Evolutionary conservation across 2,113 vertebrate genomes (phyloP).

Genomic region (Columba livia): DNA sequence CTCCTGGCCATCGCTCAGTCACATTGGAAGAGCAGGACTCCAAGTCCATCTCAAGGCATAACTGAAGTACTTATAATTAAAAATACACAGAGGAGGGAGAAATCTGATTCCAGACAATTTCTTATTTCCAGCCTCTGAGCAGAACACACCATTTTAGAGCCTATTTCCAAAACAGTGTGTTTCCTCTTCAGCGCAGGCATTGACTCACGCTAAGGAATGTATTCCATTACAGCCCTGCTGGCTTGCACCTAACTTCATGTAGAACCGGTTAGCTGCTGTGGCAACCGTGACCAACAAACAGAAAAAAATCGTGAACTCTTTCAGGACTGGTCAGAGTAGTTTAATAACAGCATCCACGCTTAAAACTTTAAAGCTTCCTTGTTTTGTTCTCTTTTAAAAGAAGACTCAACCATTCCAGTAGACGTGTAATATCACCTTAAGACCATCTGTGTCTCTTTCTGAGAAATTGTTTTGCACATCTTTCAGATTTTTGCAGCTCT

Average conservation of each 20-base stretch:
- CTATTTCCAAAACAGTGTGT: conserved; percentile 71
- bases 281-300: conserved; percentile 71
- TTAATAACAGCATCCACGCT: not conserved
- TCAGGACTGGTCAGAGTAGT: conserved; percentile 44
- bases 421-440: not conserved
- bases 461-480: not conserved
- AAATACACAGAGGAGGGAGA: conserved; percentile 15
- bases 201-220: conserved; percentile 81
- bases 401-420: not conserved
- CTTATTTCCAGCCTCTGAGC: conserved; percentile 55
- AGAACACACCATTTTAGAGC: conserved; percentile 48
- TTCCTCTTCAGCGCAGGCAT: conserved; percentile 70
- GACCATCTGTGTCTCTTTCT: not conserved
- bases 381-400: not conserved
- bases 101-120: conserved; percentile 25
- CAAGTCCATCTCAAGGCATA: not conserved
- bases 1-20: not conserved
- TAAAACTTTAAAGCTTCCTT: not conserved
- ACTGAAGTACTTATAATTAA: not conserved
- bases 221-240: conserved; percentile 82
- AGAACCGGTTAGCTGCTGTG: conserved; percentile 73
- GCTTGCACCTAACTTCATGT: conserved; percentile 65
- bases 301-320: conserved; percentile 63
- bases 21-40: not conserved
- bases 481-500: not conserved